Evolutionary conservation across 2,797 vertebrate species (phyloP), one percentile per base, ranked within the genome.

Genomic region (Rhinatrema bivittatum): DNA sequence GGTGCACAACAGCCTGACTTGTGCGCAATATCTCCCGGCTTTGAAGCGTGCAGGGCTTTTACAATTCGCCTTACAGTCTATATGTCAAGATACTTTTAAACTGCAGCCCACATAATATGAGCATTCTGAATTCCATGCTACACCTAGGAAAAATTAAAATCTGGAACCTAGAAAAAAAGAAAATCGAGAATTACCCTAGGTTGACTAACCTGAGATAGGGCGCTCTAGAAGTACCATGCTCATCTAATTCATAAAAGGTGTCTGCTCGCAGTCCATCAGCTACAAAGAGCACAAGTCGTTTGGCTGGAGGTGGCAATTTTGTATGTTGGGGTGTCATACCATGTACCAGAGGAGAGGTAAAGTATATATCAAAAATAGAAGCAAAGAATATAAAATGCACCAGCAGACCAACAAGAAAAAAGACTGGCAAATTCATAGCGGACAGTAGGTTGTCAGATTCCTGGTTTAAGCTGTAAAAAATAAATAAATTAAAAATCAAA

Each of bases 331-430:
- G 93, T 11, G 82, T 85, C 93, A 94, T 98, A 17, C 95, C 95
- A 7, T 97, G 95, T 38, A 98, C 92, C 45, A 99, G 60, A 4
- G 96, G 96, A 42, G 95, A 99, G 1, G 87, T 98, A 79, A 99
- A 97, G 69, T 98, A 99, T 63, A 99, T 98, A 65, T 98, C 93
- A 72, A 99, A 99, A 63, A 99, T 97, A 23, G 95, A 97, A 35
- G 82, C 32, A 62, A 98, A 90, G 78, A 99, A 97, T 25, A 98
- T 78, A 19, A 87, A 70, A n/a, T 98, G 94, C 50, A 98, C 85
- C 4, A 85, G 50, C 54, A 99, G 69, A 15, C 90, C 94, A 25
- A 89, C 57, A 2, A 91, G 20, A 20, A 96, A 77, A 65, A 96
- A 94, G 5, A 82, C 60, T 9, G 78, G 71, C 77, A 87, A 69